Conservation (phyloP, 2,113 vertebrate species). For the Microcebus tavaratra region DNA sequence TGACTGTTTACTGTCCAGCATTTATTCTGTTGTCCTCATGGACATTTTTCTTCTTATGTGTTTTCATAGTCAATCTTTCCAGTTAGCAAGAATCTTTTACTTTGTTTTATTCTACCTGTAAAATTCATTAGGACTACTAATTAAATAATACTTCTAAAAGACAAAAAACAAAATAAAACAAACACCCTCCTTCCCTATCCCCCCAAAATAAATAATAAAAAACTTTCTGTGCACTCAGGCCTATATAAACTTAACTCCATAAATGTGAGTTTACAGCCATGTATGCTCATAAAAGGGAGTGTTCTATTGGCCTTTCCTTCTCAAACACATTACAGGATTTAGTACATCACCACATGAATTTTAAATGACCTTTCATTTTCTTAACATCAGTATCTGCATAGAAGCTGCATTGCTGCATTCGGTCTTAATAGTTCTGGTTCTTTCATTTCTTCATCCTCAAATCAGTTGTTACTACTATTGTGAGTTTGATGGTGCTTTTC, state of each 20-base stretch:
- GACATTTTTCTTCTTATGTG: neutral
- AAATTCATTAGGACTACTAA: neutral
- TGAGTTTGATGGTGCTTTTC: neutral
- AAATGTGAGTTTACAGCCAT: neutral
- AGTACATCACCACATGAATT: neutral
- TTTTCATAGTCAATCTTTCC: neutral
- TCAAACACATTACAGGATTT: neutral
- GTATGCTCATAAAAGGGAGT: neutral
- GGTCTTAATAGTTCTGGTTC: neutral
- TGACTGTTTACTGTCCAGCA: neutral
- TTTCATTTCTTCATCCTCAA: neutral
- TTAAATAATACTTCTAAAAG: neutral
- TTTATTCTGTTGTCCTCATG: neutral
- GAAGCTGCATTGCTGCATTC: neutral
- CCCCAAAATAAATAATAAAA: neutral
- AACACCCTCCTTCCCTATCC: neutral
- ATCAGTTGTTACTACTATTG: neutral
- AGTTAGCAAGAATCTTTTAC: constrained; percentile 1
- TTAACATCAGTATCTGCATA: neutral
- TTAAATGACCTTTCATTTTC: neutral
- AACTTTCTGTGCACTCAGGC: neutral
- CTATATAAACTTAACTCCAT: neutral
- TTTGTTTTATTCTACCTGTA: neutral
- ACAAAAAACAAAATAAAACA: constrained; percentile 2
- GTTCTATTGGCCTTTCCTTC: neutral